A percentile compares a stretch with the other conserved stretches of the same genome.
phyloP scores from a whole-genome alignment of 2,888 invertebrate species.

The Melanostoma scalare region DNA sequence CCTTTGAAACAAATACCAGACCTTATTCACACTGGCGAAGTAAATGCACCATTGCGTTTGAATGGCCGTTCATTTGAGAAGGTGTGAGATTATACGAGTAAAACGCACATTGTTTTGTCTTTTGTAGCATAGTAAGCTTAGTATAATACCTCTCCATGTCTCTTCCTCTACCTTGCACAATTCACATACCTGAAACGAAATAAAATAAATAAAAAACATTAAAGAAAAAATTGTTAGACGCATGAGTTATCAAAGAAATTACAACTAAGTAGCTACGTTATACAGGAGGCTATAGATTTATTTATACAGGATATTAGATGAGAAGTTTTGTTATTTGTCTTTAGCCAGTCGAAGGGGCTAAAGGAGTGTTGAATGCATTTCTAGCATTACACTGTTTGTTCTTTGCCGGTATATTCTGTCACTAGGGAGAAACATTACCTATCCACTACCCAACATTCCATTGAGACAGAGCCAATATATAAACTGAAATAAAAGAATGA shows the following conservation, averaged over 20 bases:
- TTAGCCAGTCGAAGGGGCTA: neutral
- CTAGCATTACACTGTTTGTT: conserved; percentile 11
- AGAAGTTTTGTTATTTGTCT: neutral
- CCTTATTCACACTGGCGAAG: neutral
- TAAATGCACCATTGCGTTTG: neutral
- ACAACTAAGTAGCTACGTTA: conserved; percentile 5
- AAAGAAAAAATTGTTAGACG: conserved; percentile 37
- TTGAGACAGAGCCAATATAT: neutral
- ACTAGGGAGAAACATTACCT: conserved; percentile 3
- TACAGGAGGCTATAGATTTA: conserved; percentile 6
- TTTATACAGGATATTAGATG: conserved; percentile 49
- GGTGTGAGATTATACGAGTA: conserved; percentile 51
- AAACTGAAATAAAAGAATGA: neutral
- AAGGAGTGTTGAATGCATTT: conserved; percentile 3
- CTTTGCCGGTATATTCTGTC: conserved; percentile 34
- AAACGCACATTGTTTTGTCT: conserved; percentile 20
- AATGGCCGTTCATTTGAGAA: conserved; percentile 13
- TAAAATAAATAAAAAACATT: conserved; percentile 22
- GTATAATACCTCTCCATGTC: neutral
- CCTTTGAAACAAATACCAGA: conserved; percentile 42
- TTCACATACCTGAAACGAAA: conserved; percentile 55
- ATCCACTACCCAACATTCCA: neutral
- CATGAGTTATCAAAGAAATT: conserved; percentile 11
- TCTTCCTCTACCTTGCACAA: neutral
- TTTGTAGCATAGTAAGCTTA: too few relatives aligned